phyloP scores from a whole-genome alignment of 2,888 invertebrate genomes.

The Brassicogethes aeneus region DNA sequence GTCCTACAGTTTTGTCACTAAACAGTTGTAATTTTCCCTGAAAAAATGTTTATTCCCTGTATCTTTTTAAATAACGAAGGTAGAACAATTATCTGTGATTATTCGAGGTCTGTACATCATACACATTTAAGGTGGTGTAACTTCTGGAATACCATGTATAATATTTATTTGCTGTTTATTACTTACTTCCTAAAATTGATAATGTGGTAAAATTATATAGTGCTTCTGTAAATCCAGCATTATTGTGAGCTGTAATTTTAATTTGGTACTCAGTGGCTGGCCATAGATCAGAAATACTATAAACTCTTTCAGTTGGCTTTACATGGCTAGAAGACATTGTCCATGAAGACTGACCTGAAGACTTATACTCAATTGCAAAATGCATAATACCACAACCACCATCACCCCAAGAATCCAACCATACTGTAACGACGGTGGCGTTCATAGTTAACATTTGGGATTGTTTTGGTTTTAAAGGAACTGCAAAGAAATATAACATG shows the following conservation, averaged over 20 bases:
- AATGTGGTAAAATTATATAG: constrained; percentile 80
- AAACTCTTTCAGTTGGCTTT: constrained; percentile 71
- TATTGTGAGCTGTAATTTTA: constrained; percentile 73
- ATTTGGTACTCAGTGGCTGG: constrained; percentile 69
- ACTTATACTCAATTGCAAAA: constrained; percentile 73
- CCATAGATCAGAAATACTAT: constrained; percentile 66
- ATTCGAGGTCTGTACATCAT: too few relatives aligned
- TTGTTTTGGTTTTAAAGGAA: constrained; percentile 70
- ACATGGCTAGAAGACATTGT: constrained; percentile 74
- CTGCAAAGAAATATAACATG: too few relatives aligned
- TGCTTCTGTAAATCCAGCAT: constrained; percentile 76
- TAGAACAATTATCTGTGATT: too few relatives aligned
- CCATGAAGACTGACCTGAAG: constrained; percentile 60
- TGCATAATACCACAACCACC: constrained; percentile 82
- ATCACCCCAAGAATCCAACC: constrained; percentile 83
- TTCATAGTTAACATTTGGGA: constrained; percentile 77
- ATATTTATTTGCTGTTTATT: neutral
- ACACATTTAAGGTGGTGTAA: neutral
- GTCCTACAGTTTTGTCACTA: too few relatives aligned
- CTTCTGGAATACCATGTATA: neutral
- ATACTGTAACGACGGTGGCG: constrained; percentile 77
- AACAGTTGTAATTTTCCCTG: too few relatives aligned
- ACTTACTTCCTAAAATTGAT: constrained; percentile 63
- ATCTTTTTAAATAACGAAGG: too few relatives aligned
- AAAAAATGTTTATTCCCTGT: too few relatives aligned